Evolutionary conservation across 2,888 invertebrate genomes (phyloP), one percentile per base, ranked within the genome.

Genomic region (Myopa tessellatipennis): DNA sequence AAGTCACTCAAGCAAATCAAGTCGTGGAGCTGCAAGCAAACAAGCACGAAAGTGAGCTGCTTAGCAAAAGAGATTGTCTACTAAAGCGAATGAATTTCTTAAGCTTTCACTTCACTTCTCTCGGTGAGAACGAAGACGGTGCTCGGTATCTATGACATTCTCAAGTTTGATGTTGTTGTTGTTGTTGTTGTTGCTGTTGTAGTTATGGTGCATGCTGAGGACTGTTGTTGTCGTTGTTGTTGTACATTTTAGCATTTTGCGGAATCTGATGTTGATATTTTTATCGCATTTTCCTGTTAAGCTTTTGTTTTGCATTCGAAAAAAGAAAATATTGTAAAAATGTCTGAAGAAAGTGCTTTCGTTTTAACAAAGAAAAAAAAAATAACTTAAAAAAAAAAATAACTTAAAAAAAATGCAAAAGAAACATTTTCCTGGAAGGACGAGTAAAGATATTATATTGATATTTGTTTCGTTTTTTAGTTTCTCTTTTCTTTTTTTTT

Each of bases 241-340:
- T 69, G 18, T 50, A 14, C 58, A 58, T 58, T 58, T 18, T 8
- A 7, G 4, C 40, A 36, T 52, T 58, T 36, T 55, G 26, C 26
- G 26, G 61, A 75, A 70, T 76, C 50, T 63, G 26, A 60, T 76
- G 70, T 70, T 76, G 61, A 70, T 70, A 70, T 63, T 70, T 76
- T 70, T 76, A 76, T 76, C 69, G 63, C 38, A 70, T 70, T 76
- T 76, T 38, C 52, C n/a, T 58, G 58, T 58, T 52, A 73, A 55
- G 34, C 58, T 58, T 71, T 52, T 52, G 69, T 52, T 67, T 38
- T 67, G 38, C 6, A 7, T 61, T 61, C 34, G 26, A 26, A 26
- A 26, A 26, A 26, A 26, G 26, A 26, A 26, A 26, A 26, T 26
- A 26, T 26, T 26, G 1, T 26, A 26, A 26, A 26, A 26, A 26